A percentile compares a stretch with the other conserved stretches of the same genome.
phyloP scores from a whole-genome alignment of 2,113 vertebrate species.

The Pluvianellus socialis region DNA sequence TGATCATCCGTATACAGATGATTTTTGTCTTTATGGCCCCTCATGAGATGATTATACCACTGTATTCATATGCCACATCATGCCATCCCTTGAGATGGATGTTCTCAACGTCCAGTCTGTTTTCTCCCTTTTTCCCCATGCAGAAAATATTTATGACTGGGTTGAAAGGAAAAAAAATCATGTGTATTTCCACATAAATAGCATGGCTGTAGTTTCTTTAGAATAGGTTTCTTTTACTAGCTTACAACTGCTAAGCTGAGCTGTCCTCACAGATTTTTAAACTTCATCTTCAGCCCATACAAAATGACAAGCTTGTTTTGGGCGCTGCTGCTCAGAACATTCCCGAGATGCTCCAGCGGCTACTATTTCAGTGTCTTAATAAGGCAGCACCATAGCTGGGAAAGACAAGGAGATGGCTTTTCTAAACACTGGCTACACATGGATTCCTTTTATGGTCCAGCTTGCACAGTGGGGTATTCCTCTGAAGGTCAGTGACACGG shows the following conservation, averaged over 20 bases:
- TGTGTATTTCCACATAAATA: not conserved
- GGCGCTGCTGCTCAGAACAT: not conserved
- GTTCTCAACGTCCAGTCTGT: not conserved
- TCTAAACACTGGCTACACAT: conserved; percentile 44
- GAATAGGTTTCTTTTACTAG: not conserved
- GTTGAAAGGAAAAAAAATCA: not conserved
- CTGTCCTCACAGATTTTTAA: not conserved
- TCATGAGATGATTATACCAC: not conserved
- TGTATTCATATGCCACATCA: not conserved
- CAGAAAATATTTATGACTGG: not conserved
- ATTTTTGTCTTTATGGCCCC: not conserved
- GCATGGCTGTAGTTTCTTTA: not conserved
- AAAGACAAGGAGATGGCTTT: conserved; percentile 27
- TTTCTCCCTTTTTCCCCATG: not conserved
- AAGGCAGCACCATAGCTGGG: conserved; percentile 27
- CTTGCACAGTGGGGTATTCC: conserved; percentile 58
- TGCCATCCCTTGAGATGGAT: not conserved
- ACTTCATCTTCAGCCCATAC: not conserved
- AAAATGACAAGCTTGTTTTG: not conserved
- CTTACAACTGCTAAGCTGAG: not conserved
- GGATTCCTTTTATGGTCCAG: conserved; percentile 56
- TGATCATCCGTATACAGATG: not conserved
- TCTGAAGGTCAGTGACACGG: conserved; percentile 23
- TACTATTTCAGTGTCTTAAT: conserved; percentile 45
- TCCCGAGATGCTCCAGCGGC: conserved; percentile 34